Percentiles rank a stretch among this genome's conserved stretches.
These are phyloP conservation scores for Aphaenogaster rudis DNA, from an alignment of 1,140 invertebrate genomes.

Conservation along the genomic window DNA sequence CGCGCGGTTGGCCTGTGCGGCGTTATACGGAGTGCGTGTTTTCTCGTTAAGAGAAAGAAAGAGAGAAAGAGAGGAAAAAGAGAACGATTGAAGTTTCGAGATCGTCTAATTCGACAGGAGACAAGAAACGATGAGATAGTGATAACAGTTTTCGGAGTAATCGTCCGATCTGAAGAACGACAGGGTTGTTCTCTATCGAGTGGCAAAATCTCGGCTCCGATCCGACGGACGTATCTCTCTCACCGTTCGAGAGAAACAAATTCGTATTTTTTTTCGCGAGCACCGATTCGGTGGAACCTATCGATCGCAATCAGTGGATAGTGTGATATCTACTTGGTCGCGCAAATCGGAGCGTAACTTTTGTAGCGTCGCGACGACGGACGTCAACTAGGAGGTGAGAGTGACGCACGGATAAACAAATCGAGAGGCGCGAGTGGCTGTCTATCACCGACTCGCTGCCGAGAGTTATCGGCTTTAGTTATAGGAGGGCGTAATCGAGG, in stretches of 20 bases:
- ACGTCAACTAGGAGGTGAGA: conserved; percentile 1
- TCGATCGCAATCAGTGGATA: conserved; percentile 33
- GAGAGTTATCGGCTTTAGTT: conserved; percentile 39
- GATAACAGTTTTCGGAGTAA: neutral
- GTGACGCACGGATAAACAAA: conserved; percentile 56
- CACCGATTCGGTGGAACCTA: neutral
- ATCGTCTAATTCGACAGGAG: neutral
- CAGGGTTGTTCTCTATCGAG: neutral
- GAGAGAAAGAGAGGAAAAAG: neutral
- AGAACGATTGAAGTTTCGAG: neutral
- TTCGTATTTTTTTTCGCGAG: neutral
- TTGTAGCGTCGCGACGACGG: conserved; percentile 12
- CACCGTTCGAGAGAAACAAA: neutral
- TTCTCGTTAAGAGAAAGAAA: conserved; percentile 5
- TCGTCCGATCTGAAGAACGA: neutral
- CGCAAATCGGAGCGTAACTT: conserved; percentile 37
- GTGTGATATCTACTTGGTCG: neutral
- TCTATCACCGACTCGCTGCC: conserved; percentile 33
- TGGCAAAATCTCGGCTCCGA: neutral
- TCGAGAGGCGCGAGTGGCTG: conserved; percentile 46
- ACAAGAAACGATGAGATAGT: neutral
- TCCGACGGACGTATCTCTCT: conserved; percentile 15
- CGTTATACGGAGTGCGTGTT: conserved; percentile 31
- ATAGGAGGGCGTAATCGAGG: conserved; percentile 43
- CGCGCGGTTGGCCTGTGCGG: conserved; percentile 76